phyloP scores from a whole-genome alignment of 2,888 invertebrate genomes.

The Ganaspis brasiliensis region DNA sequence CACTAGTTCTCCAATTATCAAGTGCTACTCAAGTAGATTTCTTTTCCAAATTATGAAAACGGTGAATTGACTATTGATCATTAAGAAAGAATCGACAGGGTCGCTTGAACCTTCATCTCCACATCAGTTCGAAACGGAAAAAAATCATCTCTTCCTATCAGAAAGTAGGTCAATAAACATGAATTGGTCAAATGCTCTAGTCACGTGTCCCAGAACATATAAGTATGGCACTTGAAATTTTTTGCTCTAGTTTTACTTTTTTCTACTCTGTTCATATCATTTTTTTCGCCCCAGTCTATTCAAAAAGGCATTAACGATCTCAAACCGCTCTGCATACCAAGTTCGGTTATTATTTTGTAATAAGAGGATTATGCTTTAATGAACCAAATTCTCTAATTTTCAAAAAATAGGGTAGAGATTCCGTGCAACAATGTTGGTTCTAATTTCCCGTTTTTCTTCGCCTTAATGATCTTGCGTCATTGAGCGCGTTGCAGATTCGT shows the following conservation, averaged over 20 bases:
- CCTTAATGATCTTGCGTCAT: conserved; percentile 29
- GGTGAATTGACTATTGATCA: conserved; percentile 38
- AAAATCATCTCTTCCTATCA: conserved; percentile 69
- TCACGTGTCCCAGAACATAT: conserved; percentile 7
- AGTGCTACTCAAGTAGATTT: conserved; percentile 29
- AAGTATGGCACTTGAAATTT: conserved; percentile 4
- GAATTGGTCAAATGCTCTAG: conserved; percentile 33
- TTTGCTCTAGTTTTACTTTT: background rate
- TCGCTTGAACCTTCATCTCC: too few species aligned
- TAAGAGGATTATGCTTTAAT: too few species aligned
- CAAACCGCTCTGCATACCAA: background rate
- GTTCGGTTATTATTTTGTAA: background rate
- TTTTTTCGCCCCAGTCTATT: background rate
- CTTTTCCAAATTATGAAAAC: conserved; percentile 7
- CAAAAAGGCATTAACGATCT: background rate
- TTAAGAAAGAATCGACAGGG: conserved; percentile 59
- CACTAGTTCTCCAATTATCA: background rate
- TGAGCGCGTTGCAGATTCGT: conserved; percentile 26
- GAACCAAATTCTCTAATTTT: too few species aligned
- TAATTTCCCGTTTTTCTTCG: background rate
- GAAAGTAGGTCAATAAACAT: conserved; percentile 69
- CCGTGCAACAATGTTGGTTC: background rate
- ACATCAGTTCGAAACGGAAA: too few species aligned
- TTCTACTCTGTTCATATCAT: background rate
- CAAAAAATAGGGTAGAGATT: background rate